Evolutionary conservation across 2,888 invertebrate species (phyloP).

Genomic region (Spilosoma lubricipeda): DNA sequence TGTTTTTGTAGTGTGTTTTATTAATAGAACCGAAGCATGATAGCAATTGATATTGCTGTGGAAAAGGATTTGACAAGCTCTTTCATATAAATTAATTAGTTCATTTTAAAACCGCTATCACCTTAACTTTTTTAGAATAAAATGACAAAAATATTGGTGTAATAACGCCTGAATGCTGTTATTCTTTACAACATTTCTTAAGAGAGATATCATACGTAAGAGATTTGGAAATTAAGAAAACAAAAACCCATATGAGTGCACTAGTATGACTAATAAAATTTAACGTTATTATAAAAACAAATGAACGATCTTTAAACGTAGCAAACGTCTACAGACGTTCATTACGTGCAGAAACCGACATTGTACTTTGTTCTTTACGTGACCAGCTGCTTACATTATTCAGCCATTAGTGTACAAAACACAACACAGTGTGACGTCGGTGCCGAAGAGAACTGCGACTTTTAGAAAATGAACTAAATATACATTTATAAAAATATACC

Average conservation of each 20-base stretch:
- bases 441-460: constrained; percentile 54
- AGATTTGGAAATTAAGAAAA: not conserved
- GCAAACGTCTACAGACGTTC: constrained; percentile 57
- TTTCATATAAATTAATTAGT: too few species aligned
- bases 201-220: not conserved
- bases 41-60: too few species aligned
- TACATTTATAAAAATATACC: constrained; percentile 7
- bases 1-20: too few species aligned
- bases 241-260: constrained; percentile 37
- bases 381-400: constrained; percentile 72
- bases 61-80: too few species aligned
- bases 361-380: constrained; percentile 69
- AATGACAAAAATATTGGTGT: not conserved
- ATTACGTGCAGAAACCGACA: constrained; percentile 63
- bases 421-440: constrained; percentile 50
- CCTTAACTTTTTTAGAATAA: too few species aligned
- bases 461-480: constrained; percentile 27
- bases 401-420: constrained; percentile 66
- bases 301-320: constrained; percentile 53
- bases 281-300: constrained; percentile 52
- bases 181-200: too few species aligned
- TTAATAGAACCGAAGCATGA: too few species aligned
- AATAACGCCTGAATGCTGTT: not conserved
- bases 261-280: constrained; percentile 40
- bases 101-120: too few species aligned